phyloP scores from a whole-genome alignment of 2,888 invertebrate species.

The Zhengitettix transpicula region DNA sequence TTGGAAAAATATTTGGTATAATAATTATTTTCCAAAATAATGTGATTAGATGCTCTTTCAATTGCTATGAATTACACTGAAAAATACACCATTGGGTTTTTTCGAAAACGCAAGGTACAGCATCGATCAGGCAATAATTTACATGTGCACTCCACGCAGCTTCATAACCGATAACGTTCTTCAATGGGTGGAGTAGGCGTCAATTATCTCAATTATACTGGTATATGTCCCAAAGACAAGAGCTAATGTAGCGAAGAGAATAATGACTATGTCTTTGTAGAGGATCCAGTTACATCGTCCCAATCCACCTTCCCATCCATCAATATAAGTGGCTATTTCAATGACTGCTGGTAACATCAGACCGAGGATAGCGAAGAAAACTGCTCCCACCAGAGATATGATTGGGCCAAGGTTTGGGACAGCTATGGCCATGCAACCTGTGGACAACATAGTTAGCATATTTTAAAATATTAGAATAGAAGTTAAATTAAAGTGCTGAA shows the following conservation, averaged over 20 bases:
- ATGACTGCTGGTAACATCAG: slow-evolving; percentile 12
- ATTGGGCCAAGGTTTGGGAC: slow-evolving; percentile 12
- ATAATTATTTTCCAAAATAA: no score
- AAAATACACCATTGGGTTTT: no score
- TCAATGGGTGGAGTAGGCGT: neutral
- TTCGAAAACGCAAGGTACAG: no score
- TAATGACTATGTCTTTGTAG: slow-evolving; percentile 7
- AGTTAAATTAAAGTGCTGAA: no score
- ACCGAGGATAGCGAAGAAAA: slow-evolving; percentile 12
- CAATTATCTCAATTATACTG: slow-evolving; percentile 10
- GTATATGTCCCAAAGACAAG: slow-evolving; percentile 9
- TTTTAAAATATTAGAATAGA: no score
- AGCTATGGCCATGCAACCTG: slow-evolving; percentile 10
- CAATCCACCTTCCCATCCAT: neutral
- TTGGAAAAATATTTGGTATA: no score
- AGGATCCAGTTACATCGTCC: slow-evolving; percentile 4
- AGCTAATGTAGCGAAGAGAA: slow-evolving; percentile 2
- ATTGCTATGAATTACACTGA: no score
- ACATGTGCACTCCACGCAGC: no score
- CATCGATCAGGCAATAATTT: no score
- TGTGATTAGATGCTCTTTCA: no score
- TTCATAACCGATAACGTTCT: no score
- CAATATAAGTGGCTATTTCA: slow-evolving; percentile 8
- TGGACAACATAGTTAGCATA: neutral
- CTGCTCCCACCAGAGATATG: slow-evolving; percentile 12